Base-by-base conservation (phyloP, 2,888 invertebrate genomes). In the Netelia melanura region DNA sequence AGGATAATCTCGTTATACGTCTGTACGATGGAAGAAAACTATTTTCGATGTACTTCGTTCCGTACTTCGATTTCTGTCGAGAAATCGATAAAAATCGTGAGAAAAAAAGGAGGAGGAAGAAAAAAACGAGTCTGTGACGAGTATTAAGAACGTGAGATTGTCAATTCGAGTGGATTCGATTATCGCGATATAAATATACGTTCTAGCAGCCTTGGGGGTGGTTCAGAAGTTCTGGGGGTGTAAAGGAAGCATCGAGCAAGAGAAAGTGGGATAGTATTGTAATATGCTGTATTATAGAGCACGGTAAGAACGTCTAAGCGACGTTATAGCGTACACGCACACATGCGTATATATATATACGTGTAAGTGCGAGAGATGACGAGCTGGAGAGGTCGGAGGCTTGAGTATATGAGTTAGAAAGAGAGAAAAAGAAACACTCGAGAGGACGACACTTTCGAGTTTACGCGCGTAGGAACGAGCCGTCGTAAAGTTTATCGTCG, bases 401-500 rank as follows among this genome's bases (percentile, higher is more conserved):
- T 68, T 17, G 30, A 30, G 30, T 30, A 30, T 71, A 48, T 71
- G 70, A 76, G 72, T 58, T 56, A 81, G 25, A 70, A 54, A 74
- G 54, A 58, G 67, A 58, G 62, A 67, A 81, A 82, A 70, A 74
- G 75, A 86, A 84, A 83, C 76, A 81, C 81, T 83, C 75, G 76
- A 77, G 83, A 81, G 84, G 83, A 85, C 85, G 86, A 85, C 86
- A 88, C 87, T 87, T 81, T 84, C 70, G 84, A 86, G 80, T 87
- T 87, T 87, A 87, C 85, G 87, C 85, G 83, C 75, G 81, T 62
- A 85, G 86, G 80, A 88, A 85, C 85, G 86, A 86, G 85, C 80
- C 83, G 85, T 91, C 93, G 90, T 93, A 93, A 93, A 93, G 88
- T 93, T 93, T 92, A 92, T 93, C 92, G 90, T 87, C 86, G 86